Evolutionary conservation across 2,797 vertebrate genomes (phyloP).

Genomic region (Siniperca obscura): DNA sequence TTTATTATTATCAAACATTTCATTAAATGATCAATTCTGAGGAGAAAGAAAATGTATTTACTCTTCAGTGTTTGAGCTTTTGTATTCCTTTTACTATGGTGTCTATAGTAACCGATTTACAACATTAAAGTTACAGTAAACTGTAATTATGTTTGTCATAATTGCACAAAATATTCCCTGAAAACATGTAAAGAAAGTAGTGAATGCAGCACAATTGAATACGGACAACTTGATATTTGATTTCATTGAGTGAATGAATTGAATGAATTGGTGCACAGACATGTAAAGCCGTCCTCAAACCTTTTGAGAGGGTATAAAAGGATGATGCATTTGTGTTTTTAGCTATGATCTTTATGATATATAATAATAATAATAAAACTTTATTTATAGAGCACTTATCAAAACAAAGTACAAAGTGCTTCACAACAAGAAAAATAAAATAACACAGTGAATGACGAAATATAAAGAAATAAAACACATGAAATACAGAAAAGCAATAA

Average conservation of each 20-base stretch:
- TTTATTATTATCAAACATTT: not conserved
- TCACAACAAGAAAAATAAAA: too few relatives aligned
- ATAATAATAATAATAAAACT: too few relatives aligned
- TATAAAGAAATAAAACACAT: too few relatives aligned
- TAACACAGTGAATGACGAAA: too few relatives aligned
- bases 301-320: not conserved
- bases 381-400: too few relatives aligned
- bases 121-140: not conserved
- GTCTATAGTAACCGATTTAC: too few relatives aligned
- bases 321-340: not conserved
- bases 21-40: not conserved
- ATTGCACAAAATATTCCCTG: not conserved
- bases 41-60: not conserved
- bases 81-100: too few relatives aligned
- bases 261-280: not conserved
- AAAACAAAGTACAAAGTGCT: too few relatives aligned
- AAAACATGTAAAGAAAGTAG: not conserved
- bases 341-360: not conserved
- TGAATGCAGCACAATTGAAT: not conserved
- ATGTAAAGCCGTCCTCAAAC: not conserved
- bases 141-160: not conserved
- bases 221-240: accelerated
- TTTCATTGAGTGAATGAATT: not conserved
- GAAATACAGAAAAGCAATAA: too few relatives aligned
- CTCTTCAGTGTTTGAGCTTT: too few relatives aligned